Evolutionary conservation across 2,888 invertebrate genomes (phyloP), one percentile per base, ranked within the genome.

Genomic region (Drosophila meridionalis): DNA sequence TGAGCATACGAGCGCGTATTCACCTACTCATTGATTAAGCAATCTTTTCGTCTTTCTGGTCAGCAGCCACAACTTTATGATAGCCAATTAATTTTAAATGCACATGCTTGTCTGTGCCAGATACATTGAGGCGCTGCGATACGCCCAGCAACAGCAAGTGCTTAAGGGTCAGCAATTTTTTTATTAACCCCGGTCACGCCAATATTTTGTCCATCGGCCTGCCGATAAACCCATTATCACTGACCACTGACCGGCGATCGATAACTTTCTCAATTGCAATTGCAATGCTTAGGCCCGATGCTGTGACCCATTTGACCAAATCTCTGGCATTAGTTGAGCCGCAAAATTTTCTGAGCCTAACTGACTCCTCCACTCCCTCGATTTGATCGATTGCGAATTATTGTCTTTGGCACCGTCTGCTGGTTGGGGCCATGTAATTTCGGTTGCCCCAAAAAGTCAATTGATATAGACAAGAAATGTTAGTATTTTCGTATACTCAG

Each of bases 291-390:
- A 50, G 26, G 42, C 63, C 64, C 68, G 72, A 60, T 62, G 76
- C 70, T 82, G 73, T 84, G 82, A 83, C 84, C 87, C 90, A 88
- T 91, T 91, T 87, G 53, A 72, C 65, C 78, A 92, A 91, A 92
- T 92, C 86, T 91, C 87, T 89, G 90, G 82, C 85, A 92, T 92
- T 91, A 91, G 89, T 80, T 88, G 87, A 83, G 89, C 91, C 90
- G 86, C 83, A 90, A 92, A 92, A 92, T 91, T 91, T 92, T 72
- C 67, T 84, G 85, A 77, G 78, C 72, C 36, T 57, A 59, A 56
- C 50, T 57, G 62, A 20, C 61, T 32, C 30, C n/a, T 61, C 57
- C 69, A 68, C 71, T 75, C 72, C 69, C 62, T 65, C 68, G 62
- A 50, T 75, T 52, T 68, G 68, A 60, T 75, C 72, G 68, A 67